Conservation (phyloP, 2,113 vertebrate species). For the Dascyllus trimaculatus region DNA sequence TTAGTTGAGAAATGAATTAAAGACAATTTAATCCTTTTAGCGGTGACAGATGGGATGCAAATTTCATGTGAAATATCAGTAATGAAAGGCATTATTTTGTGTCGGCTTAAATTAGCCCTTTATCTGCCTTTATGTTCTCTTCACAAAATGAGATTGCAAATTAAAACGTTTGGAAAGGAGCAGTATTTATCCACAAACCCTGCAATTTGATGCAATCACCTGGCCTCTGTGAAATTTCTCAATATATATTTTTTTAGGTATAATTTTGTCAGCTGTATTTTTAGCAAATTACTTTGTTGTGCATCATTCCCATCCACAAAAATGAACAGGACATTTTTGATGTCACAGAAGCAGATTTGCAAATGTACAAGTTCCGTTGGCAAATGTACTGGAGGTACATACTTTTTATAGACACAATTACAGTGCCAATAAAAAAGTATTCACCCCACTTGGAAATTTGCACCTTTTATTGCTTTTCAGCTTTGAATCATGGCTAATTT, state of each 20-base stretch:
- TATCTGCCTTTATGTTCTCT: neutral
- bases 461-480: too few species aligned
- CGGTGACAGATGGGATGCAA: neutral
- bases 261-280: slow-evolving; percentile 7
- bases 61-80: neutral
- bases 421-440: too few species aligned
- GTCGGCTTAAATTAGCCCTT: neutral
- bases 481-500: too few species aligned
- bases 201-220: slow-evolving; percentile 14
- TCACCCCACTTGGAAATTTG: too few species aligned
- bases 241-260: neutral
- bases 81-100: neutral
- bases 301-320: neutral
- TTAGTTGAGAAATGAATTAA: neutral
- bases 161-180: neutral
- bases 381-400: too few species aligned
- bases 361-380: neutral
- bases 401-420: too few species aligned
- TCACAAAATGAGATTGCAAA: neutral
- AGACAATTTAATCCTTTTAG: slow-evolving; percentile 1
- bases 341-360: neutral
- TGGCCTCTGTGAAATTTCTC: slow-evolving; percentile 1
- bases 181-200: neutral
- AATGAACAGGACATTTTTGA: neutral
- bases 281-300: neutral